Conservation (phyloP, 2,888 invertebrate species). For the Phrixothrix hirtus region DNA sequence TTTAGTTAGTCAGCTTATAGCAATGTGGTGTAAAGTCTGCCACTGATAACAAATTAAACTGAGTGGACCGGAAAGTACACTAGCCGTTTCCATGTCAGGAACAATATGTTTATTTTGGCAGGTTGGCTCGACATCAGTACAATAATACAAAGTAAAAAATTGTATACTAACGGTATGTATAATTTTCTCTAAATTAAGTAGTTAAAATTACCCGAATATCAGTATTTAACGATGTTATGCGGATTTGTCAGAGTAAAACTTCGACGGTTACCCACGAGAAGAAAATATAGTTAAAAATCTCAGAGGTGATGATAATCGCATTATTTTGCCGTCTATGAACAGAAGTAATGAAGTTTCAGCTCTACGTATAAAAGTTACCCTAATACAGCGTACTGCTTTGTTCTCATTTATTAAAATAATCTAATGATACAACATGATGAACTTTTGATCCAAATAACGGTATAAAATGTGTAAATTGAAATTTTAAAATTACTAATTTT, state of each 20-base stretch:
- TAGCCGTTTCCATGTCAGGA: conserved; percentile 19
- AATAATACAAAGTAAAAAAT: not conserved
- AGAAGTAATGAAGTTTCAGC: conserved; percentile 33
- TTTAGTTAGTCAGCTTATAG: conserved; percentile 27
- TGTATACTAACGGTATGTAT: not conserved
- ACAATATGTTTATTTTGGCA: conserved; percentile 3
- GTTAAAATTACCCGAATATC: too few relatives aligned
- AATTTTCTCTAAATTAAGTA: too few relatives aligned
- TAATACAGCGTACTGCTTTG: conserved; percentile 25
- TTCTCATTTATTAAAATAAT: conserved; percentile 34
- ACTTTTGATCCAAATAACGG: conserved; percentile 28
- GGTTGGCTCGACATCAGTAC: not conserved
- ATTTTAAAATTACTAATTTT: conserved; percentile 26
- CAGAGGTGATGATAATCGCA: conserved; percentile 31
- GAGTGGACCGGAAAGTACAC: conserved; percentile 12
- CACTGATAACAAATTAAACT: conserved; percentile 22
- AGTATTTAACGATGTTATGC: too few relatives aligned
- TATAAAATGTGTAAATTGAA: conserved; percentile 26
- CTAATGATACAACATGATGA: conserved; percentile 32
- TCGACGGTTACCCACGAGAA: conserved; percentile 16
- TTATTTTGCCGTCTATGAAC: conserved; percentile 29
- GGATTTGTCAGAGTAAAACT: conserved; percentile 15
- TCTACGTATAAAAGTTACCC: conserved; percentile 29
- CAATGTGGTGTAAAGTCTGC: conserved; percentile 22
- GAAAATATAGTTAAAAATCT: conserved; percentile 32